Evolutionary conservation across 37 sponge, comb jelly and placozoan species (phyloP).

Genomic region (Lycopodina hypogea): DNA sequence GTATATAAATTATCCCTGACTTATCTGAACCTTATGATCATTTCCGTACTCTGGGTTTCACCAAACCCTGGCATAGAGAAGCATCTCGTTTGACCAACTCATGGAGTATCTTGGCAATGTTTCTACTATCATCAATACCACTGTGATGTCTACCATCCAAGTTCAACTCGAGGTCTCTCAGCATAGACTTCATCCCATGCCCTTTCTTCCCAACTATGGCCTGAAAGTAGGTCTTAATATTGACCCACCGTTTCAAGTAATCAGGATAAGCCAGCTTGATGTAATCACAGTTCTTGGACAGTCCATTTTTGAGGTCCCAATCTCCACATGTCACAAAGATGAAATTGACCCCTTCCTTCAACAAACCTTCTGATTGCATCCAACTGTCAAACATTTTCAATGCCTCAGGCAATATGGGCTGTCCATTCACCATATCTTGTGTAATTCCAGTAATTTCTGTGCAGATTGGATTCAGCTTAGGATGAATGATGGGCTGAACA

Average conservation of each 20-base stretch:
- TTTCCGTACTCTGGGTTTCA: constrained; percentile 12
- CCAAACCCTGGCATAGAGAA: constrained; percentile 10
- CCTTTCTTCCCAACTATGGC: constrained; percentile 35
- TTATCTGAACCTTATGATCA: neutral
- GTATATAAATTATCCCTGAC: too few species aligned
- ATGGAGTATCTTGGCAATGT: constrained; percentile 69
- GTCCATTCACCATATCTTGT: constrained; percentile 66
- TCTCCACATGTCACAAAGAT: constrained; percentile 87
- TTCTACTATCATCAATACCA: constrained; percentile 82
- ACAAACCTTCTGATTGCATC: constrained; percentile 52
- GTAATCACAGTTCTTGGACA: constrained; percentile 56
- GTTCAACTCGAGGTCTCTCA: constrained; percentile 35
- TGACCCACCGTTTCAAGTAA: constrained; percentile 72
- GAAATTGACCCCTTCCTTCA: constrained; percentile 33
- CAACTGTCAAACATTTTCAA: constrained; percentile 51
- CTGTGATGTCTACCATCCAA: constrained; percentile 79
- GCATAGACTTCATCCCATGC: constrained; percentile 62
- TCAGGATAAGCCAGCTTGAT: constrained; percentile 30
- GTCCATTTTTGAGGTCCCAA: constrained; percentile 80
- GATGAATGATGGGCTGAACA: constrained; percentile 69
- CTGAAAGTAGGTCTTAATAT: constrained; percentile 65
- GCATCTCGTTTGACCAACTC: constrained; percentile 22
- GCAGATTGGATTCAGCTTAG: constrained; percentile 63
- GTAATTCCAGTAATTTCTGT: constrained; percentile 81
- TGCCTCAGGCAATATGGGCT: constrained; percentile 50